Percentiles rank a stretch among this genome's conserved stretches.
Evolutionary conservation across 2,888 invertebrate genomes (phyloP).

Genomic region (Hylaea fasciaria): DNA sequence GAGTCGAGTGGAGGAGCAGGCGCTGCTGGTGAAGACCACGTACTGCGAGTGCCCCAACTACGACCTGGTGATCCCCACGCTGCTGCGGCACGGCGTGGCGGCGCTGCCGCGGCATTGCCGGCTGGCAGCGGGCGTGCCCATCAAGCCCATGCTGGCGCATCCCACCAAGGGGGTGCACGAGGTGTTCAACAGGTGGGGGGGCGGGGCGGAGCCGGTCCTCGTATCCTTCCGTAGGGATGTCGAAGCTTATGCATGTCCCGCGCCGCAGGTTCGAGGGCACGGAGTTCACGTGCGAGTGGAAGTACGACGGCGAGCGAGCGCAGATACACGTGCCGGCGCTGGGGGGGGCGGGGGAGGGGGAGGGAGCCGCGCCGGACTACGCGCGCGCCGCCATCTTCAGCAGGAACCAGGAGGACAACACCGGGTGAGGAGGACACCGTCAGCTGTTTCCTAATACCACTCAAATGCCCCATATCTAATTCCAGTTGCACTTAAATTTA

Average conservation of each 20-base stretch:
- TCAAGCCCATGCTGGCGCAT: conserved; percentile 99
- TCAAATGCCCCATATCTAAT: no score
- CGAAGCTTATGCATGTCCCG: no score
- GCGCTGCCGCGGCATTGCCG: conserved; percentile 92
- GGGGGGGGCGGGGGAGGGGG: conserved; percentile 75
- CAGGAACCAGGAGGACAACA: conserved; percentile 91
- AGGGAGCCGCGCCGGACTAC: conserved; percentile 81
- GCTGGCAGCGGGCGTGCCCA: conserved; percentile 95
- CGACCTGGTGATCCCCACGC: conserved; percentile 91
- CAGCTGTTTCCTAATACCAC: no score
- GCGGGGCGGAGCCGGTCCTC: no score
- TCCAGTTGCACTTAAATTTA: no score
- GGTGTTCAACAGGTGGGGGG: conserved; percentile 90
- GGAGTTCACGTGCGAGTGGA: conserved; percentile 99
- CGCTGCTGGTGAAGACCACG: conserved; percentile 94
- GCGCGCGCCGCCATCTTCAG: conserved; percentile 92
- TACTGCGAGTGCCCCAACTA: conserved; percentile 99
- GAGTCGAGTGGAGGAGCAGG: conserved; percentile 86
- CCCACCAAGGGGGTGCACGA: conserved; percentile 97
- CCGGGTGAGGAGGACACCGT: conserved; percentile 62
- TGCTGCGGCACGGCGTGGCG: conserved; percentile 90
- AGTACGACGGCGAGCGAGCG: conserved; percentile 99
- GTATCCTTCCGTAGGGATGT: no score
- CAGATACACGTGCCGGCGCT: conserved; percentile 87
- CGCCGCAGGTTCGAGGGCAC: conserved; percentile 89